Evolutionary conservation across 2,888 invertebrate species (phyloP), one percentile per base, ranked within the genome.

Genomic region (Conops quadrifasciatus): DNA sequence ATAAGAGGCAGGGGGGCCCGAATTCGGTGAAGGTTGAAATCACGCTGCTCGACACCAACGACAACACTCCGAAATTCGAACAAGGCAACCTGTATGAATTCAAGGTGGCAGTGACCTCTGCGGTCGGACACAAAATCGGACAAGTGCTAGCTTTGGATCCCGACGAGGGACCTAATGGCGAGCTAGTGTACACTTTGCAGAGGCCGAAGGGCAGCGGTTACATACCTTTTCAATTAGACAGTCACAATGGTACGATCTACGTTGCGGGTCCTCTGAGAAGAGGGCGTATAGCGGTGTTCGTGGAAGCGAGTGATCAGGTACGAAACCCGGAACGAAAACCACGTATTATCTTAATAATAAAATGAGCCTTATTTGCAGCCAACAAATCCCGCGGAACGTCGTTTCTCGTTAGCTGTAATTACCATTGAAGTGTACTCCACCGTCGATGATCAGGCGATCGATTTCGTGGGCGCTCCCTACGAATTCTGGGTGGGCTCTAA

Each of bases 401-500:
- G 95, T 80, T 92, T 92, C 78, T 93, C 94, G 0, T 85, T 95
- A 73, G 94, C 94, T 7, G 94, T 95, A n/a, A 93, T 94, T 7
- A 93, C 94, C 21, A 89, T 94, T 72, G 93, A 94, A 77, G 92
- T 94, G 0, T 88, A 89, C 66, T 88, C 89, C 70, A 81, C 82
- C 0, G 76, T 83, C 24, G 80, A 83, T 64, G 82, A 83, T 59
- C 90, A 90, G 66, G 88, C 88, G 47, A 94, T 94, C 2, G 93
- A 92, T 80, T 95, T 95, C 77, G 88, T 94, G 26, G 94, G 94
- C 30, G 91, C 94, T 0, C 94, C 95, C 0, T 95, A 94, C 78
- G 94, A 94, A 80, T 95, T 95, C 83, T 95, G 95, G 94, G 94
- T 95, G 43, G 94, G 94, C 0, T 91, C 91, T n/a, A 93, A 92